These are phyloP conservation scores for Lucinisca nassula DNA, from an alignment of 2,888 invertebrate genomes.

Conservation along the genomic window DNA sequence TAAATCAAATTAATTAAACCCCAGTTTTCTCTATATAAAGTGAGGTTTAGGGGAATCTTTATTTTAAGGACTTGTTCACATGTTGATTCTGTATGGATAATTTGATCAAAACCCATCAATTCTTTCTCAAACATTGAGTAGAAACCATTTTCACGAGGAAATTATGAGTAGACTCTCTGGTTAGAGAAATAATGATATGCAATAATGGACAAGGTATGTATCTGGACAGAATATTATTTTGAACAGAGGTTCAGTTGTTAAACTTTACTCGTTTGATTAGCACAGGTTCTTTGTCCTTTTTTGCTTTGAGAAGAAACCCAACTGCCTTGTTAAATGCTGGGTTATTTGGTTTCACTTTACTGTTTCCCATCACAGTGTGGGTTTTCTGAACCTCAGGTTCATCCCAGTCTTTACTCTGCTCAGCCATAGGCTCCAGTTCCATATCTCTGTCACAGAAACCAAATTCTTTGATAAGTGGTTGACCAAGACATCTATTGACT, in stretches of 20 bases:
- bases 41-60: too few relatives aligned
- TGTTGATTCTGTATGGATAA: too few relatives aligned
- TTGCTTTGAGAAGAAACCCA: slow-evolving; percentile 62
- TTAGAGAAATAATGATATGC: too few relatives aligned
- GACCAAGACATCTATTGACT: neutral
- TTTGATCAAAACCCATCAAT: too few relatives aligned
- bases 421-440: neutral
- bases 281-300: slow-evolving; percentile 31
- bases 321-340: slow-evolving; percentile 59
- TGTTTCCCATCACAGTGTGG: slow-evolving; percentile 8
- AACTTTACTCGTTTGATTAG: slow-evolving; percentile 64
- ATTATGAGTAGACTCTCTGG: too few relatives aligned
- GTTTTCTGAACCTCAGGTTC: neutral
- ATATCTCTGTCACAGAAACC: neutral
- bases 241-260: slow-evolving; percentile 1
- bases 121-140: too few relatives aligned
- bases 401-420: neutral
- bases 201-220: too few relatives aligned
- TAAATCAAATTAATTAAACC: too few relatives aligned
- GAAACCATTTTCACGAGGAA: too few relatives aligned
- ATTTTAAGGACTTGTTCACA: too few relatives aligned
- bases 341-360: slow-evolving; percentile 57
- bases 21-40: too few relatives aligned
- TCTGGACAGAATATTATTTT: too few relatives aligned
- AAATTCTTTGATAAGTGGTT: neutral